phyloP scores from a whole-genome alignment of 2,888 invertebrate species.

The Drosophila robusta region DNA sequence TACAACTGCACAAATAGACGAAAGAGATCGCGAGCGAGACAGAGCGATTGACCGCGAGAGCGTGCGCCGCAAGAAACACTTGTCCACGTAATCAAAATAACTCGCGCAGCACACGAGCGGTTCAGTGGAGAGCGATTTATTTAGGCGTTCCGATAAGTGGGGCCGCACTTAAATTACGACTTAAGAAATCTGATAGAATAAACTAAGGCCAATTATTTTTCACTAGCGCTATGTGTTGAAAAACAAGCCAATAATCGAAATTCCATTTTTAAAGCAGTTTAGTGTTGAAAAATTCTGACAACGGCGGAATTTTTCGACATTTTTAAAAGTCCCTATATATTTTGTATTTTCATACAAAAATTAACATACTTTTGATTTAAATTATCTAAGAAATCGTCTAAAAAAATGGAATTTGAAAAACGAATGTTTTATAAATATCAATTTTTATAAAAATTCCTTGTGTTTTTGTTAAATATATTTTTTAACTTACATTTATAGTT shows the following conservation, averaged over 20 bases:
- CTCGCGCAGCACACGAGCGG: conserved; percentile 46
- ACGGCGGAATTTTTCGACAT: no score
- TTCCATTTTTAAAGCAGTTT: not conserved
- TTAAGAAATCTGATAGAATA: not conserved
- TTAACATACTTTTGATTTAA: no score
- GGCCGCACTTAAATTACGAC: not conserved
- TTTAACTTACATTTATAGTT: conserved; percentile 36
- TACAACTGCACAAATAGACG: conserved; percentile 13
- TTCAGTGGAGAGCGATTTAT: not conserved
- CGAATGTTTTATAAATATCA: not conserved
- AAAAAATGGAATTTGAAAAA: not conserved
- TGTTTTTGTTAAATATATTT: not conserved
- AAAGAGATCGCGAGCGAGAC: conserved; percentile 6
- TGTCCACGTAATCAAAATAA: conserved; percentile 74
- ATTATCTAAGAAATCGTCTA: no score
- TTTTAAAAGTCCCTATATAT: no score
- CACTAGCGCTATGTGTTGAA: no score
- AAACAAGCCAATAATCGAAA: no score
- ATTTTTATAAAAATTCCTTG: no score
- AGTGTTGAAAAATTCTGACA: not conserved
- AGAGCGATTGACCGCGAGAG: conserved; percentile 9
- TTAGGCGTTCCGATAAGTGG: not conserved
- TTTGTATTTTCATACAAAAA: no score
- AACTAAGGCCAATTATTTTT: not conserved
- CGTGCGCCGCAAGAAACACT: conserved; percentile 36